Evolutionary conservation across 2,888 invertebrate genomes (phyloP).

Genomic region (Capitulum mitella): DNA sequence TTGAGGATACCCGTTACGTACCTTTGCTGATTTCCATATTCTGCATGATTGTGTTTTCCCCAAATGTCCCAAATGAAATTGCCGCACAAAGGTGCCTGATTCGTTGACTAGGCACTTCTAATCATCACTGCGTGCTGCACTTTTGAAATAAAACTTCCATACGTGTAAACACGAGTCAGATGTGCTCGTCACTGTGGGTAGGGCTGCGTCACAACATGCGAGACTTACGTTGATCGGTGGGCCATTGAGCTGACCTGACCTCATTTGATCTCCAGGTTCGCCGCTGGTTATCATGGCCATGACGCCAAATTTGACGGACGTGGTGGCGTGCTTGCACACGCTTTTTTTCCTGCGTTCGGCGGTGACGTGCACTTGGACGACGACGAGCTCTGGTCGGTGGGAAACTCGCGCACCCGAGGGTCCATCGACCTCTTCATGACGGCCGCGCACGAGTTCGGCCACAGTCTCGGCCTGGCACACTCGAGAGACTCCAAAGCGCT

Average conservation of each 20-base stretch:
- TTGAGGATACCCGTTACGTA: too few relatives aligned
- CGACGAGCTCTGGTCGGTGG: constrained; percentile 88
- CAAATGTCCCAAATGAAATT: too few relatives aligned
- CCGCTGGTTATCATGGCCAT: constrained; percentile 84
- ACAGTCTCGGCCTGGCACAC: constrained; percentile 91
- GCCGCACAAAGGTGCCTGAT: too few relatives aligned
- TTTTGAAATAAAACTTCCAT: too few relatives aligned
- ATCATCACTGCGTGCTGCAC: too few relatives aligned
- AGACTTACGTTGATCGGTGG: too few relatives aligned
- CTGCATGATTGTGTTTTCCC: too few relatives aligned
- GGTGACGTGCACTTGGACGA: constrained; percentile 98
- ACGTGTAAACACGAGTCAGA: too few relatives aligned
- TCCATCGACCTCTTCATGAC: constrained; percentile 88
- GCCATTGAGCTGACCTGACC: constrained; percentile 4
- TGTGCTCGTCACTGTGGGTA: too few relatives aligned
- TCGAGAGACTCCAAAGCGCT: constrained; percentile 81
- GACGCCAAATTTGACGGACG: constrained; percentile 94
- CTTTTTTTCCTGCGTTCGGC: constrained; percentile 92
- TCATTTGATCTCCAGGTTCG: constrained; percentile 52
- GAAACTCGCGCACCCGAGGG: constrained; percentile 43
- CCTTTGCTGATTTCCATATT: too few relatives aligned
- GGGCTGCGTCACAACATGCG: too few relatives aligned
- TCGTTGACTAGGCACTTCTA: too few relatives aligned
- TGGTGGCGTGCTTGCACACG: constrained; percentile 88
- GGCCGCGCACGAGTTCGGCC: constrained; percentile 95